These are phyloP conservation scores for Xestoiulus laeticollis DNA, from an alignment of 2,888 invertebrate genomes.

Conservation along the genomic window DNA sequence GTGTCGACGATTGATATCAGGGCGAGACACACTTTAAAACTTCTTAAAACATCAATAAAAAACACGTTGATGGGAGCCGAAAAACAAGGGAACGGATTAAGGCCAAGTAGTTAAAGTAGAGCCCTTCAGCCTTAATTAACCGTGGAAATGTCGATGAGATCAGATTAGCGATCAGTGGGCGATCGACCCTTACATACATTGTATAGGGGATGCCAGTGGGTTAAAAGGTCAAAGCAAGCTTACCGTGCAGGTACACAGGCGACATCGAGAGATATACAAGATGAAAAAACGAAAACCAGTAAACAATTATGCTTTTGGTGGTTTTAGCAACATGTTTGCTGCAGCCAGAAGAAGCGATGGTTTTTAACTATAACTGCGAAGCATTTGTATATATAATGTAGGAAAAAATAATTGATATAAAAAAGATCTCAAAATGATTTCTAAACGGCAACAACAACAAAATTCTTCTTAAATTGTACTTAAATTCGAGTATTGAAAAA, in stretches of 20 bases:
- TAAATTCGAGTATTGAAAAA: no score
- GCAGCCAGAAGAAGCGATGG: background rate
- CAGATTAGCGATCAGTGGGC: background rate
- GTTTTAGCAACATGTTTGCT: background rate
- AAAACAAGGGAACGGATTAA: background rate
- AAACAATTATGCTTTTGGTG: background rate
- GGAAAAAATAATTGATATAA: no score
- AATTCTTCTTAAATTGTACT: no score
- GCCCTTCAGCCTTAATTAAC: conserved; percentile 15
- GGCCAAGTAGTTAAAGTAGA: conserved; percentile 1
- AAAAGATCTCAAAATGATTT: no score
- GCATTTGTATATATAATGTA: no score
- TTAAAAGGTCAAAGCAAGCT: background rate
- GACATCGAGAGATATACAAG: background rate
- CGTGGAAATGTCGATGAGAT: background rate
- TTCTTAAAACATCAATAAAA: conserved; percentile 37
- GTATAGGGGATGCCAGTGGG: background rate
- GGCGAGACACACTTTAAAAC: conserved; percentile 21
- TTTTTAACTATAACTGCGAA: no score
- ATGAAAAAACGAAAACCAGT: background rate
- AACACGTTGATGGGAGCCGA: background rate
- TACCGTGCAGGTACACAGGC: background rate
- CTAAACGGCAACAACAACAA: no score
- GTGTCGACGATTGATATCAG: conserved; percentile 15
- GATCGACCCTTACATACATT: no score